Evolutionary conservation across 1,140 invertebrate genomes (phyloP), one percentile per base, ranked within the genome.

Genomic region (Zeugodacus cucurbitae): DNA sequence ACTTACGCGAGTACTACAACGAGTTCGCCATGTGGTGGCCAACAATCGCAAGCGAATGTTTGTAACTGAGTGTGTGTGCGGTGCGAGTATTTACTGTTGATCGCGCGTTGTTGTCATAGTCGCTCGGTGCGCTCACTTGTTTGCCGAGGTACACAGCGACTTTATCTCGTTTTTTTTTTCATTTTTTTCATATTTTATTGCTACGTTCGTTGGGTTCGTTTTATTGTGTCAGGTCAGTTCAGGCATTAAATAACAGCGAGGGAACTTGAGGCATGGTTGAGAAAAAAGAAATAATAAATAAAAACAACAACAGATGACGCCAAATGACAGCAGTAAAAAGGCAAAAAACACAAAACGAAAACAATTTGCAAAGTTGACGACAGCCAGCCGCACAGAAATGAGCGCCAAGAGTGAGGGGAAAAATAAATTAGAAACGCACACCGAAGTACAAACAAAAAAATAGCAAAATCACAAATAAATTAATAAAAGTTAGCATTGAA

Each of bases 391-490:
- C 17, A 17, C 11, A 48, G n/a, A n/a, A n/a, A n/a, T n/a, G n/a
- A n/a, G n/a, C 22, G 41, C 3, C 20, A n/a, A 10, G n/a, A 48
- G n/a, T 3, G 26, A 34, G 6, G 41, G 22, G 20, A 74, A 44
- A 82, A 82, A 48, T 44, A 37, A 82, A 82, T 82, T 82, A 82
- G 74, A 48, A 82, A 29, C 34, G 48, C 14, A 34, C 22, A 37
- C 8, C 41, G 3, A 26, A 3, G 11, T 20, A 10, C 11, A 57
- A 3, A 57, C 11, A 48, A 41, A n/a, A 6, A 82, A 82, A 82
- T 82, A 82, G 74, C 44, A 82, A 82, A 82, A 48, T 82, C 74
- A 82, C 41, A 82, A 41, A 74, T 74, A 74, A 74, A 74, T 74
- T 10, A 74, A 82, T n/a, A 82, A 82, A 82, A 44, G 44, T 82